These are phyloP conservation scores for Stegostoma tigrinum DNA, from an alignment of 2,113 vertebrate species.

Conservation along the genomic window DNA sequence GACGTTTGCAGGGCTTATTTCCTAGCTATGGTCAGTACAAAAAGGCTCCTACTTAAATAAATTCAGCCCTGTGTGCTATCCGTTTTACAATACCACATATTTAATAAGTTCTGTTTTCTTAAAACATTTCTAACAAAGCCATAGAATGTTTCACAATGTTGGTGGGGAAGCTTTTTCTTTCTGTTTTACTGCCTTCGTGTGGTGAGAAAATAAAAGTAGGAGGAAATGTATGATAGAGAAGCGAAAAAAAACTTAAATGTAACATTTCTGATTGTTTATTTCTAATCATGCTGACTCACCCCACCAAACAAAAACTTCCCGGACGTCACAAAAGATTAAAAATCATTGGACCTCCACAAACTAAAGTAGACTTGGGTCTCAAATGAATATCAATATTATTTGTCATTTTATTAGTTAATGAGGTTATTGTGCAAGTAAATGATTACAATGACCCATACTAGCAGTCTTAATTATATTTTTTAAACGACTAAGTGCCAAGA, in stretches of 20 bases:
- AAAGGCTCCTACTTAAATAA: neutral
- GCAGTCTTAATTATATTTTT: too few relatives aligned
- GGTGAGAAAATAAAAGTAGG: neutral
- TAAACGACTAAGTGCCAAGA: neutral
- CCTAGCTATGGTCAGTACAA: neutral
- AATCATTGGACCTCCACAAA: neutral
- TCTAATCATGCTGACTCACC: neutral
- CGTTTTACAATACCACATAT: neutral
- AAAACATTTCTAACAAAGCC: neutral
- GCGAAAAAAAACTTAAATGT: neutral
- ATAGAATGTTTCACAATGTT: neutral
- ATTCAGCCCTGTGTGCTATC: neutral
- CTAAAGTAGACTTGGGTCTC: neutral
- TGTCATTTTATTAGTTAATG: neutral
- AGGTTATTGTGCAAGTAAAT: neutral
- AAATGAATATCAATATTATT: neutral
- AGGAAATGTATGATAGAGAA: neutral
- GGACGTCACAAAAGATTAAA: neutral
- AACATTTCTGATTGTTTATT: neutral
- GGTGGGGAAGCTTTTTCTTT: neutral
- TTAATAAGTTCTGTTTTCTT: neutral
- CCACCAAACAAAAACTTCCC: neutral
- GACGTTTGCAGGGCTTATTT: neutral
- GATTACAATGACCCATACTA: neutral
- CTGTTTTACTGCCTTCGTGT: neutral